phyloP scores from a whole-genome alignment of 2,113 vertebrate species.

The Pagrus major region DNA sequence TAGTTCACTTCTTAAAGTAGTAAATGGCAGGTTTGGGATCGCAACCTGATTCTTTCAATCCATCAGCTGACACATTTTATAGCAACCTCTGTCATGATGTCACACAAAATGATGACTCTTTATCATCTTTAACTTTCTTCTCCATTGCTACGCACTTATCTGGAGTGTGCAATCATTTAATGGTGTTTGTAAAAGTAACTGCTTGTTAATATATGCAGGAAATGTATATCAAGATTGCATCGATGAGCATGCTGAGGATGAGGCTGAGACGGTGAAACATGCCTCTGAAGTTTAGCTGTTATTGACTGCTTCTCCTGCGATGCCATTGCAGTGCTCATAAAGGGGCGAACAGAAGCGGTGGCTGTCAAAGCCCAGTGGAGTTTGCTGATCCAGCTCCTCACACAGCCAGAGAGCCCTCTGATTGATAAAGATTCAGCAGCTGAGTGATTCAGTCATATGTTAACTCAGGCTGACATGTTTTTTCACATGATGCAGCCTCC shows the following conservation, averaged over 20 bases:
- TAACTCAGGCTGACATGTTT: constrained; percentile 48
- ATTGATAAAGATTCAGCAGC: constrained; percentile 56
- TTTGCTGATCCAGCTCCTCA: constrained; percentile 53
- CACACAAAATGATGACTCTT: background rate
- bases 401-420: background rate
- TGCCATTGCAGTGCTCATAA: constrained; percentile 34
- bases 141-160: background rate
- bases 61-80: background rate
- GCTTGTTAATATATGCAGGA: background rate
- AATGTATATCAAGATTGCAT: background rate
- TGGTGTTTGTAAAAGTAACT: background rate
- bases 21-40: background rate
- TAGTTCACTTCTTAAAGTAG: background rate
- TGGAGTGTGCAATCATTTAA: too few species aligned
- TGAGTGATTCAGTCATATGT: constrained; percentile 51
- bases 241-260: background rate
- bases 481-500: constrained; percentile 32
- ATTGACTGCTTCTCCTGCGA: constrained; percentile 32
- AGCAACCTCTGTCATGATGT: background rate
- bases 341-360: constrained; percentile 18
- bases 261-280: background rate
- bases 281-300: constrained; percentile 13
- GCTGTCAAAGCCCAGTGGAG: constrained; percentile 42
- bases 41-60: background rate
- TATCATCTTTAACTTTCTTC: background rate